Percentiles rank a stretch among this genome's conserved stretches.
Conservation (phyloP, 2,888 invertebrate genomes). For the Macrosoma leucophasiata region DNA sequence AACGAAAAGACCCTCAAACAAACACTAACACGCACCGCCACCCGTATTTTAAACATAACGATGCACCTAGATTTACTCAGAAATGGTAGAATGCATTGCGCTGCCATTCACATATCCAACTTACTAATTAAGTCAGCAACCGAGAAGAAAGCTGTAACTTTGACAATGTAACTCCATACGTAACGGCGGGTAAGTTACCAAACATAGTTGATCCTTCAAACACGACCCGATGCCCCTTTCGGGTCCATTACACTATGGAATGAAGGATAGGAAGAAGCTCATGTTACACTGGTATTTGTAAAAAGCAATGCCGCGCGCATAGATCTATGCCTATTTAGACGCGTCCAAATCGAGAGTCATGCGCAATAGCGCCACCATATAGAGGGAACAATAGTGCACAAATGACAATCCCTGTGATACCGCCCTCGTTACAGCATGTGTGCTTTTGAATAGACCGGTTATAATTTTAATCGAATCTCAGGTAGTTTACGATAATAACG, state of each 20-base stretch:
- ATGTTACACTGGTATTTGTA: conserved; percentile 35
- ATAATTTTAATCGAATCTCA: neutral
- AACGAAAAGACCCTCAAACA: conserved; percentile 26
- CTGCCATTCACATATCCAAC: conserved; percentile 74
- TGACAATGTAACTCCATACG: conserved; percentile 72
- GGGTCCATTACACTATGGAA: conserved; percentile 8
- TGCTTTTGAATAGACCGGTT: neutral
- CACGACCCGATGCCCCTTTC: conserved; percentile 7
- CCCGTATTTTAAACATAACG: conserved; percentile 71
- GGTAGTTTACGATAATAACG: neutral
- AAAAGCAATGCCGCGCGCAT: conserved; percentile 63
- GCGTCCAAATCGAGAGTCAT: conserved; percentile 55
- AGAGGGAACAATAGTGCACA: conserved; percentile 69
- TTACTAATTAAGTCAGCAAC: conserved; percentile 73
- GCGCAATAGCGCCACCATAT: conserved; percentile 66
- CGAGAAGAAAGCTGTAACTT: conserved; percentile 72
- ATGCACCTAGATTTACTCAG: conserved; percentile 60
- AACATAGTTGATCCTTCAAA: conserved; percentile 32
- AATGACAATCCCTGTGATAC: conserved; percentile 60
- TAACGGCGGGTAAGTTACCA: conserved; percentile 50
- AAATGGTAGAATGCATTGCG: conserved; percentile 59
- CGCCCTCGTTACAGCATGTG: conserved; percentile 54
- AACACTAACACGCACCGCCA: conserved; percentile 35
- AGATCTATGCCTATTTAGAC: conserved; percentile 72
- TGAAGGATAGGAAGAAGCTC: conserved; percentile 27